Base-by-base conservation (phyloP, 2,888 invertebrate species). In the Bibio marci region DNA sequence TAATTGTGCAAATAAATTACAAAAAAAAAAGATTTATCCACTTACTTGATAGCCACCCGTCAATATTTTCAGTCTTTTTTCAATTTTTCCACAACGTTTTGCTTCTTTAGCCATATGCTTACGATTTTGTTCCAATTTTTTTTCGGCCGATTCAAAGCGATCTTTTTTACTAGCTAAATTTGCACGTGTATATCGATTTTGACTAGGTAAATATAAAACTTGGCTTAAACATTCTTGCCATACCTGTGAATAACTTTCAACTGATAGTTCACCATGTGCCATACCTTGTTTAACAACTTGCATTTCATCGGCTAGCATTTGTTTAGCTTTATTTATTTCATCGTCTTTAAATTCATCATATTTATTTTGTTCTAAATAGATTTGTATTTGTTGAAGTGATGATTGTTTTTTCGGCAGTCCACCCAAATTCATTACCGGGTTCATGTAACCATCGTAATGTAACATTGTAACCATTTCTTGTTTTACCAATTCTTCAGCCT, bases 201-300 rank as follows among this genome's bases (percentile, higher is more conserved):
- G 88, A 35, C 82, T 80, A 0, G 95, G 94, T 43, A 97, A 64
- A 58, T 85, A 97, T 19, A 97, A 67, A 45, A 85, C 86, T 70
- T 92, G 90, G 1, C 83, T 77, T 37, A 92, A 69, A 60, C 95
- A 95, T 63, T 97, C 94, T 55, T 92, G 88, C 95, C 95, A 97
- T 31, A 94, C 92, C 64, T 92, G 90, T 10, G 80, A 79, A 56
- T 91, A 94, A 0, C 87, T 81, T 47, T 95, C 94, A 35, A 86
- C 63, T 2, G 90, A 80, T 34, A 97, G 67, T 28, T 95, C 94
- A 1, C 94, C 94, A 55, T 97, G 95, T 0, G 78, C 80, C 95
- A 97, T 97, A 32, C 91, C 92, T 41, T 76, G 73, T 54, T 83
- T 83, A 1, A 97, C 94, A 2, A 79, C 69, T 18, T 79, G 78